A percentile compares a stretch with the other conserved stretches of the same genome.
phyloP scores from a whole-genome alignment of 2,888 invertebrate genomes.

The Eueremaeus valkanovi region DNA sequence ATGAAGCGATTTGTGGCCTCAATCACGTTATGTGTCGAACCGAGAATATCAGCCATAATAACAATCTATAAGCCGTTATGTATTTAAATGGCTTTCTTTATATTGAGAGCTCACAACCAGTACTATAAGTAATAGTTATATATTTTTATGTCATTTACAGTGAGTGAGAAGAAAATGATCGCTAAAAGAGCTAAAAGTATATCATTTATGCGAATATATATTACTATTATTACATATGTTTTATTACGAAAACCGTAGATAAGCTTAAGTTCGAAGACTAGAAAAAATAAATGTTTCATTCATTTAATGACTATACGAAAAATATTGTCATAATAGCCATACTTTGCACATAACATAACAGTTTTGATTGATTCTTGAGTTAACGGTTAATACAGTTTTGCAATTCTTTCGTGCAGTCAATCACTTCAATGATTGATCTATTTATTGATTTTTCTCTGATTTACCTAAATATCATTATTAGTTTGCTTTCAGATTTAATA shows the following conservation, averaged over 20 bases:
- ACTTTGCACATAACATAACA: too few relatives aligned
- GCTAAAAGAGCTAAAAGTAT: neutral
- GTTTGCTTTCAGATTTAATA: too few relatives aligned
- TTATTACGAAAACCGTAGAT: neutral
- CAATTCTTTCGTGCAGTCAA: too few relatives aligned
- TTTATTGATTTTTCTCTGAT: too few relatives aligned
- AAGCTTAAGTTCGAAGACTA: too few relatives aligned
- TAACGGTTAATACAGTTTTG: too few relatives aligned
- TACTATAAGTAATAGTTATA: neutral
- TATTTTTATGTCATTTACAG: neutral
- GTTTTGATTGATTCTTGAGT: too few relatives aligned
- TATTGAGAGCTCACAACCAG: neutral
- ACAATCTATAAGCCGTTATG: slow-evolving; percentile 18
- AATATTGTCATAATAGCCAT: too few relatives aligned
- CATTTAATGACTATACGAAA: too few relatives aligned
- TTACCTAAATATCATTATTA: too few relatives aligned
- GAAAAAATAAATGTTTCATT: neutral
- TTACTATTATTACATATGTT: neutral
- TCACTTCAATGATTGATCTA: too few relatives aligned
- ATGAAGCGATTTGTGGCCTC: slow-evolving; percentile 26
- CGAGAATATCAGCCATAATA: neutral
- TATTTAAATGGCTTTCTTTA: slow-evolving; percentile 5
- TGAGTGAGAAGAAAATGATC: neutral
- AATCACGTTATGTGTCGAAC: slow-evolving; percentile 19
- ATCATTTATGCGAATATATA: neutral